A percentile compares a stretch with the other conserved stretches of the same genome.
phyloP scores from a whole-genome alignment of 2,113 vertebrate genomes.

The Xiphias gladius region DNA sequence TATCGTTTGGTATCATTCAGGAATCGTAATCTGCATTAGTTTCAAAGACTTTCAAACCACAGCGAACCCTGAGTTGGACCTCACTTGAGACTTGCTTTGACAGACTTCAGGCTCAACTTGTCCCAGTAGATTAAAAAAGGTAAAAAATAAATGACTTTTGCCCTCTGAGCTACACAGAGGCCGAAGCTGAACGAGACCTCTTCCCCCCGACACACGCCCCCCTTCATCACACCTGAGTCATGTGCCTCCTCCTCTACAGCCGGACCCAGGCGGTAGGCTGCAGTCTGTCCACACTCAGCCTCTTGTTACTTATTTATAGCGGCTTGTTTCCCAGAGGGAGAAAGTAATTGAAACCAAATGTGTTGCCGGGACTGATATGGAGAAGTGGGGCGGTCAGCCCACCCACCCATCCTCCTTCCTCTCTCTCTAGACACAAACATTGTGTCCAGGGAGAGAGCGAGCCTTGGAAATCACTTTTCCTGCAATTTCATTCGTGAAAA shows the following conservation, averaged over 20 bases:
- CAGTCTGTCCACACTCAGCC: constrained; percentile 59
- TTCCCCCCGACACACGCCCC: neutral
- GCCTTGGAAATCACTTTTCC: constrained; percentile 35
- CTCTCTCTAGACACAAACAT: constrained; percentile 10
- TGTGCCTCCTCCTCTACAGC: constrained; percentile 7
- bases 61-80: too few relatives aligned
- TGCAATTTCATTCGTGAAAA: constrained; percentile 29
- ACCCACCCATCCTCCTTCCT: neutral
- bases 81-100: neutral
- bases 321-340: constrained; percentile 58
- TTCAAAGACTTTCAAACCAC: neutral
- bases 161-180: neutral
- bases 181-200: neutral
- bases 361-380: constrained; percentile 57
- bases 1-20: neutral
- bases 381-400: constrained; percentile 24
- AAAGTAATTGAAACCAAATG: constrained; percentile 77
- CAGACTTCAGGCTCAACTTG: neutral
- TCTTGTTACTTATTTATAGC: constrained; percentile 77
- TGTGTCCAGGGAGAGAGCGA: neutral
- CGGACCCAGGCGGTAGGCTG: constrained; percentile 41
- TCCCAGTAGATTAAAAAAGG: neutral
- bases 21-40: too few relatives aligned
- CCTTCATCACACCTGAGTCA: constrained; percentile 10
- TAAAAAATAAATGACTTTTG: neutral